A percentile compares a stretch with the other conserved stretches of the same genome.
These are phyloP conservation scores for Amphiura filiformis DNA, from an alignment of 35 echinoderm and acorn worm species.

Conservation along the genomic window DNA sequence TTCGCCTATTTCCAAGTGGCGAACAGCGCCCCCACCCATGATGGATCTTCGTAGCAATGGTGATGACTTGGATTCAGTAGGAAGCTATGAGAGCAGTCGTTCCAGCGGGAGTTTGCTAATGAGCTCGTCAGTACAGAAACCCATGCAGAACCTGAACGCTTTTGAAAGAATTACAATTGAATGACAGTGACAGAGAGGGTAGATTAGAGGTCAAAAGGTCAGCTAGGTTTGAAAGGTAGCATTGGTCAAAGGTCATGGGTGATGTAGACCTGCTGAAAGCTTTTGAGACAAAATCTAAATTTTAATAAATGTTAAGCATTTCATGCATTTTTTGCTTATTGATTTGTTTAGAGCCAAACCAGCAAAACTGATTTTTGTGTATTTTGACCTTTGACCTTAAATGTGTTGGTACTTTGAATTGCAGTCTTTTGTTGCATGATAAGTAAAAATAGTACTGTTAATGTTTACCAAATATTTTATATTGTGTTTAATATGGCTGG, in stretches of 20 bases:
- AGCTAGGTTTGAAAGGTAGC: background rate
- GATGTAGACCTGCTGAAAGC: too few relatives aligned
- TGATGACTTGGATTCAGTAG: conserved; percentile 42
- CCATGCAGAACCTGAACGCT: background rate
- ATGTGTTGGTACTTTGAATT: too few relatives aligned
- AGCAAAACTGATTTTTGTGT: too few relatives aligned
- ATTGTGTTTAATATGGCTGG: too few relatives aligned
- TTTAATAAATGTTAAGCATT: too few relatives aligned
- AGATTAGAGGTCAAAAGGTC: background rate
- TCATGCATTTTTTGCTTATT: too few relatives aligned
- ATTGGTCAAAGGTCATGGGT: background rate
- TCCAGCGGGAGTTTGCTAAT: conserved; percentile 7
- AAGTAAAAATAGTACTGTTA: too few relatives aligned
- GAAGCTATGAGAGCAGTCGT: conserved; percentile 37
- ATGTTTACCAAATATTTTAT: too few relatives aligned
- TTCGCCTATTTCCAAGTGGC: conserved; percentile 47
- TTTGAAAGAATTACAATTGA: conserved; percentile 1
- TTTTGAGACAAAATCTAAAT: too few relatives aligned
- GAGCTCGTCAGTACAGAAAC: background rate
- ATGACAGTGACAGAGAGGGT: background rate
- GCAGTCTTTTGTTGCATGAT: too few relatives aligned
- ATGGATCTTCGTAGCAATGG: conserved; percentile 54
- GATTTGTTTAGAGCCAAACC: too few relatives aligned
- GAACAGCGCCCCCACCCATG: conserved; percentile 38
- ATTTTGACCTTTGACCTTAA: too few relatives aligned